Percentiles rank a stretch among this genome's conserved stretches.
These are phyloP conservation scores for Rhinoptilus africanus DNA, from an alignment of 2,113 vertebrate genomes.

Conservation along the genomic window DNA sequence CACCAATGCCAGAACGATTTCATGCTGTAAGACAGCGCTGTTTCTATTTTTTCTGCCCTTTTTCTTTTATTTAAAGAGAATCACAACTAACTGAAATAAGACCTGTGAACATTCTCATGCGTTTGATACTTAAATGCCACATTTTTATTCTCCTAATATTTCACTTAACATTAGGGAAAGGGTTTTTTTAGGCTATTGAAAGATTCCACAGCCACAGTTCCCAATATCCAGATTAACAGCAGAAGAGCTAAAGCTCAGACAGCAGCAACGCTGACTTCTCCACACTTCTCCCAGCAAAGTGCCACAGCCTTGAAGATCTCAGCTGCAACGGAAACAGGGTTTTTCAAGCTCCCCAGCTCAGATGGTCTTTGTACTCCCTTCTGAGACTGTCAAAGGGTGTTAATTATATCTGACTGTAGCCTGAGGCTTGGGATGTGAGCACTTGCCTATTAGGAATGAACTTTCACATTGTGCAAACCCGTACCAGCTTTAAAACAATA, in stretches of 20 bases:
- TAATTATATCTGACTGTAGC: not conserved
- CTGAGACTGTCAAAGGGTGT: not conserved
- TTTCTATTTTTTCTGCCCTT: not conserved
- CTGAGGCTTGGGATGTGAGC: not conserved
- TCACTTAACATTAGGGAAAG: not conserved
- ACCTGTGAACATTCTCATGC: not conserved
- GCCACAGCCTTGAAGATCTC: not conserved
- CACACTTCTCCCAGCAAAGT: not conserved
- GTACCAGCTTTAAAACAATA: not conserved
- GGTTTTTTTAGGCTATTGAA: not conserved
- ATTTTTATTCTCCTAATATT: not conserved
- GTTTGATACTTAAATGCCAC: not conserved
- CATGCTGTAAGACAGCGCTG: not conserved
- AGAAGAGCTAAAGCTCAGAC: not conserved
- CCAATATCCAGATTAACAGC: not conserved
- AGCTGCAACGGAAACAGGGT: not conserved
- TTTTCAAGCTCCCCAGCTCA: not conserved
- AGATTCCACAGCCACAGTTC: not conserved
- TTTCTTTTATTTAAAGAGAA: not conserved
- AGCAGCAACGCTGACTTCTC: not conserved
- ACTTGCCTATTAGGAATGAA: not conserved
- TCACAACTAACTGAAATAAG: not conserved
- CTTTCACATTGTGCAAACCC: not conserved
- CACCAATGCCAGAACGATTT: constrained; percentile 19
- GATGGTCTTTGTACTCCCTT: not conserved